These are phyloP conservation scores for Helicoverpa armigera DNA, from an alignment of 1,140 invertebrate species.

Conservation along the genomic window DNA sequence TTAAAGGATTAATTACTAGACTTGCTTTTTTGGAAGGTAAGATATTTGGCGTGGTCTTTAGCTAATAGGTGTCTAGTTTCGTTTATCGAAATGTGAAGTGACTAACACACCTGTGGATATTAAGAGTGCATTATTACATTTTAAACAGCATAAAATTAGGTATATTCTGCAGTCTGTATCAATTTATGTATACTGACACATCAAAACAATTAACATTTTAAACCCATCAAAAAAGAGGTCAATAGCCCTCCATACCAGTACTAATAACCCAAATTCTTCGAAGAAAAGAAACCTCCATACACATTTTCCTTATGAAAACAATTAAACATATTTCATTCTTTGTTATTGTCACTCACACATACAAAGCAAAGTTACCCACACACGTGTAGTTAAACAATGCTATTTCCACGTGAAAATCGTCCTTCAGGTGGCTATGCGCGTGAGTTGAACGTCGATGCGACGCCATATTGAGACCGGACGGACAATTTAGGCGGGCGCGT, in stretches of 20 bases:
- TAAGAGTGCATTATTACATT: too few species aligned
- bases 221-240: too few species aligned
- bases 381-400: constrained; percentile 13
- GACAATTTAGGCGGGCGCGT: constrained; percentile 70
- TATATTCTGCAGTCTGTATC: too few species aligned
- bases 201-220: too few species aligned
- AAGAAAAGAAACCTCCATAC: neutral
- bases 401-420: constrained; percentile 68
- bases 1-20: neutral
- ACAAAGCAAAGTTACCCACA: neutral
- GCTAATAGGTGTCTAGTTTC: neutral
- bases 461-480: constrained; percentile 76
- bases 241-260: too few species aligned
- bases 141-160: too few species aligned
- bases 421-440: constrained; percentile 67
- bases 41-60: neutral
- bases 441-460: constrained; percentile 63
- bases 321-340: neutral
- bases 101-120: too few species aligned
- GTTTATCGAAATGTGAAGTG: too few species aligned
- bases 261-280: neutral
- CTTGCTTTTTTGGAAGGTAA: neutral
- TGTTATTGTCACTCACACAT: constrained; percentile 7
- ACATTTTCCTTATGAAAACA: neutral
- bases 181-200: too few species aligned